phyloP scores from a whole-genome alignment of 2,888 invertebrate genomes.

The Orchestes rusci region DNA sequence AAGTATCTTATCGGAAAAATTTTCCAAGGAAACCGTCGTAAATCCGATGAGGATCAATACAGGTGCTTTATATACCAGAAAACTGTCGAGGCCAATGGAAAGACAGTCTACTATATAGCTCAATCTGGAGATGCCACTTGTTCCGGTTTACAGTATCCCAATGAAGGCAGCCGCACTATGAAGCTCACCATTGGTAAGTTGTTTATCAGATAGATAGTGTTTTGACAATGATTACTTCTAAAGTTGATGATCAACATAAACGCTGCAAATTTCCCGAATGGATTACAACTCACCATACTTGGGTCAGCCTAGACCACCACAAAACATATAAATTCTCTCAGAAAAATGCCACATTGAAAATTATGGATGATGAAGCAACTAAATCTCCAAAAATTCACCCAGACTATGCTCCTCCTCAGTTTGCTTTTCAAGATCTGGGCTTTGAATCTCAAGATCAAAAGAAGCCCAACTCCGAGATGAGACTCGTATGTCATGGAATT shows the following conservation, averaged over 20 bases:
- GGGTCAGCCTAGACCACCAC: slow-evolving; percentile 69
- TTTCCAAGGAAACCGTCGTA: slow-evolving; percentile 55
- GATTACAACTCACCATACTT: slow-evolving; percentile 72
- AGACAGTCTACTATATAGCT: slow-evolving; percentile 59
- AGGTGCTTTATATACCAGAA: slow-evolving; percentile 74
- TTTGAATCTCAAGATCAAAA: slow-evolving; percentile 39
- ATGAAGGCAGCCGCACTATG: slow-evolving; percentile 73
- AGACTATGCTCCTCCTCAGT: slow-evolving; percentile 28
- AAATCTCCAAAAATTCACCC: slow-evolving; percentile 29
- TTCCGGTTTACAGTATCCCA: slow-evolving; percentile 65
- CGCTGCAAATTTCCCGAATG: slow-evolving; percentile 72
- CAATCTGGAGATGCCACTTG: slow-evolving; percentile 78
- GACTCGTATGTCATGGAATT: slow-evolving; percentile 57
- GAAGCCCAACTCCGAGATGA: slow-evolving; percentile 46
- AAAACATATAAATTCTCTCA: slow-evolving; percentile 68
- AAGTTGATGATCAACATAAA: slow-evolving; percentile 67
- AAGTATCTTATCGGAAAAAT: slow-evolving; percentile 68
- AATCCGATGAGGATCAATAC: slow-evolving; percentile 69
- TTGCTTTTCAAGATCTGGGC: slow-evolving; percentile 37
- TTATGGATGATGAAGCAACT: slow-evolving; percentile 39
- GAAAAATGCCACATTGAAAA: slow-evolving; percentile 60
- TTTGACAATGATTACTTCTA: slow-evolving; percentile 20
- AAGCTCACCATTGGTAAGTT: slow-evolving; percentile 63
- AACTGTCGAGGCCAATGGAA: slow-evolving; percentile 44
- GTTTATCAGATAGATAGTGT: neutral